phyloP scores from a whole-genome alignment of 2,888 invertebrate genomes.

The Lissocephala sabroskyi region DNA sequence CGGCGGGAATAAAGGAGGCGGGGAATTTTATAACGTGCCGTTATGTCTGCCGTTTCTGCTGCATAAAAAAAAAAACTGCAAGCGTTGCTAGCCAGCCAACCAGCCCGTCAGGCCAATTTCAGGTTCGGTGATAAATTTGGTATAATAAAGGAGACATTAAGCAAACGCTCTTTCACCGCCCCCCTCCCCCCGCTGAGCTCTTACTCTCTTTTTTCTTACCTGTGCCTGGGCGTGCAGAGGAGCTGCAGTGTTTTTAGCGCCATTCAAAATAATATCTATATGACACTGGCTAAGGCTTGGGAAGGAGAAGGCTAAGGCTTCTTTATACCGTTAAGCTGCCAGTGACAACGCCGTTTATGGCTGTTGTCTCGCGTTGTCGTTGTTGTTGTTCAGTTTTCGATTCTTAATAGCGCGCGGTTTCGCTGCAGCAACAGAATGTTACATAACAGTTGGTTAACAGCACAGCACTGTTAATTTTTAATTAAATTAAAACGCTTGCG shows the following conservation, averaged over 20 bases:
- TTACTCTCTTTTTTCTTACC: constrained; percentile 4
- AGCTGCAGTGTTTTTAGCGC: constrained; percentile 5
- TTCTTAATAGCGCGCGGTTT: too few relatives aligned
- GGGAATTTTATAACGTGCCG: constrained; percentile 23
- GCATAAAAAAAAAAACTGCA: constrained; percentile 34
- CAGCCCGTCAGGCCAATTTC: constrained; percentile 55
- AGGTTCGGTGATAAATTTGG: constrained; percentile 62
- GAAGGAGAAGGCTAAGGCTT: too few relatives aligned
- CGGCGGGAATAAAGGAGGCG: neutral
- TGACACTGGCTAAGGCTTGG: too few relatives aligned
- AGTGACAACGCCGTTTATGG: too few relatives aligned
- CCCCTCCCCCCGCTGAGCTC: constrained; percentile 27
- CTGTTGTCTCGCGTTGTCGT: too few relatives aligned
- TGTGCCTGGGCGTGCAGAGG: constrained; percentile 4
- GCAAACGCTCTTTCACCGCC: constrained; percentile 37
- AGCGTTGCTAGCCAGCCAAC: constrained; percentile 22
- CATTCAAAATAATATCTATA: too few relatives aligned
- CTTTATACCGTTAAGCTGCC: too few relatives aligned
- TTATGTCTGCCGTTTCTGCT: constrained; percentile 22
- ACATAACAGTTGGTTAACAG: too few relatives aligned
- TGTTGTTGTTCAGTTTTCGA: too few relatives aligned
- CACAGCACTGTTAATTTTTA: too few relatives aligned
- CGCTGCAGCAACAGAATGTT: too few relatives aligned
- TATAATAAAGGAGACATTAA: constrained; percentile 68
- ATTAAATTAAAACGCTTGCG: too few relatives aligned